These are phyloP conservation scores for Leptodactylus fallax DNA, from an alignment of 2,797 vertebrate genomes.

Conservation along the genomic window DNA sequence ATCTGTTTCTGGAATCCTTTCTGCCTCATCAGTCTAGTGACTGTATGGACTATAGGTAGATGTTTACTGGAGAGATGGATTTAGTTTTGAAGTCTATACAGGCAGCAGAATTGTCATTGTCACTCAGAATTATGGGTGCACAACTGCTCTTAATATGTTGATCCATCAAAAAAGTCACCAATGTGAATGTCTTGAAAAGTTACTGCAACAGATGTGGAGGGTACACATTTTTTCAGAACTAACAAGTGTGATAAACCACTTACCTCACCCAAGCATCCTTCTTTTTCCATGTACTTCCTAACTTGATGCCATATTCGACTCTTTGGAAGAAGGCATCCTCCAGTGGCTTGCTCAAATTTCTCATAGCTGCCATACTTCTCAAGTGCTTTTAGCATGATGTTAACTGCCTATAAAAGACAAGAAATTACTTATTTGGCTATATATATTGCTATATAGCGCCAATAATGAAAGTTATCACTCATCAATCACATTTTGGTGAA, in stretches of 20 bases:
- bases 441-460: too few species aligned
- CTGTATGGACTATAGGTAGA: too few species aligned
- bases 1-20: too few species aligned
- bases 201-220: background rate
- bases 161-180: background rate
- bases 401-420: conserved; percentile 80
- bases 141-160: background rate
- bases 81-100: too few species aligned
- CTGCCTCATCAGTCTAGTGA: too few species aligned
- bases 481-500: too few species aligned
- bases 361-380: conserved; percentile 92
- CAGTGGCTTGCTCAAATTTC: conserved; percentile 89
- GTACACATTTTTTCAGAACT: background rate
- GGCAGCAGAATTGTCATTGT: background rate
- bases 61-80: too few species aligned
- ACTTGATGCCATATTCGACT: conserved; percentile 86
- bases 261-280: conserved; percentile 93
- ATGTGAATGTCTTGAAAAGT: background rate
- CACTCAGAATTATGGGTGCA: background rate
- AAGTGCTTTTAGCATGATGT: conserved; percentile 88
- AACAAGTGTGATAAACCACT: conserved; percentile 49
- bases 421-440: background rate
- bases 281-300: conserved; percentile 93
- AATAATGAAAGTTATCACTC: too few species aligned
- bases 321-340: conserved; percentile 86